These are phyloP conservation scores for Thyatira batis DNA, from an alignment of 2,888 invertebrate species.

Conservation along the genomic window DNA sequence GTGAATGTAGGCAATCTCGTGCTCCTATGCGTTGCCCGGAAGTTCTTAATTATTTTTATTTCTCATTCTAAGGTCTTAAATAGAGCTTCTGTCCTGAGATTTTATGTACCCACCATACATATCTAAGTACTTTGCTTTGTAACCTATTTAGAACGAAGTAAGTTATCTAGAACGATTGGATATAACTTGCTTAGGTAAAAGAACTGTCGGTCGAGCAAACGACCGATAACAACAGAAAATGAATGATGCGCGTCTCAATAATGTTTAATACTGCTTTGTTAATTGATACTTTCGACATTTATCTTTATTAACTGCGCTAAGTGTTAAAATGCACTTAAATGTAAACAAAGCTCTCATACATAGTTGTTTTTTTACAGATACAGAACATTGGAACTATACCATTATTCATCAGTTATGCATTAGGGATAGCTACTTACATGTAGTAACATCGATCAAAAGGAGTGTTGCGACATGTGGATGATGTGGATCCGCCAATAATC, in stretches of 20 bases:
- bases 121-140: too few relatives aligned
- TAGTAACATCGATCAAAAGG: slow-evolving; percentile 30
- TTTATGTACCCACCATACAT: too few relatives aligned
- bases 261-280: slow-evolving; percentile 62
- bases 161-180: background rate
- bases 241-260: slow-evolving; percentile 59
- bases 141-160: background rate
- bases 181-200: slow-evolving; percentile 58
- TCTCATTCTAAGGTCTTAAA: background rate
- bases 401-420: slow-evolving; percentile 7
- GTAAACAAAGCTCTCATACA: slow-evolving; percentile 22
- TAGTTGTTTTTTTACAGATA: background rate
- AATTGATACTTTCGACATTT: slow-evolving; percentile 63
- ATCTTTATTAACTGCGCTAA: slow-evolving; percentile 48
- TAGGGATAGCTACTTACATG: too few relatives aligned
- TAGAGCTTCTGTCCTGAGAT: background rate
- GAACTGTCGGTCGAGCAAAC: slow-evolving; percentile 66
- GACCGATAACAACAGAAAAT: slow-evolving; percentile 65
- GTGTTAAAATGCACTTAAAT: slow-evolving; percentile 38
- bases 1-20: background rate
- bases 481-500: slow-evolving; percentile 67
- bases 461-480: slow-evolving; percentile 38
- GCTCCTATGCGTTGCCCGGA: background rate
- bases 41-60: background rate
- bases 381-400: background rate